Evolutionary conservation across 2,113 vertebrate genomes (phyloP).

Genomic region (Rhadina sibilatrix): DNA sequence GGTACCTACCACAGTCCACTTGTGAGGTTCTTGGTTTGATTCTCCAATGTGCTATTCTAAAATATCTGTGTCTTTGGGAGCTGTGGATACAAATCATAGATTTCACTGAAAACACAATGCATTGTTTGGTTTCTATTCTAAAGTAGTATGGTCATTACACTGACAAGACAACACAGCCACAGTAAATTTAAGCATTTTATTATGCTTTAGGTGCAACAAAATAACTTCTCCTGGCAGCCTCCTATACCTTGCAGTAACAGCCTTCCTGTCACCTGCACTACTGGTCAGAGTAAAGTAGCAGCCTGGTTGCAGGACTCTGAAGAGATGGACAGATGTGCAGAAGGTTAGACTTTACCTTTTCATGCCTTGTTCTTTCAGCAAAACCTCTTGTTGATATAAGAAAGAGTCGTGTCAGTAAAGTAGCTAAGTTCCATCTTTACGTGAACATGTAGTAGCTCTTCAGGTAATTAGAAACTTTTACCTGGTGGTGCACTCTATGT

Average conservation of each 20-base stretch:
- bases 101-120: background rate
- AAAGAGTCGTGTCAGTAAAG: background rate
- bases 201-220: conserved; percentile 78
- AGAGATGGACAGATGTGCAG: conserved; percentile 97
- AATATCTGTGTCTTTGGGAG: background rate
- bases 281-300: conserved; percentile 93
- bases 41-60: background rate
- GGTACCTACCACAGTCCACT: background rate
- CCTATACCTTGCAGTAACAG: conserved; percentile 81
- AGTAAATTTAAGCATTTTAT: conserved; percentile 10
- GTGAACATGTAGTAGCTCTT: background rate
- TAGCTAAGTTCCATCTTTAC: background rate
- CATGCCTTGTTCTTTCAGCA: background rate
- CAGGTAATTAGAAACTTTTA: background rate
- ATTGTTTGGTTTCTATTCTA: background rate
- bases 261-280: conserved; percentile 91
- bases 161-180: background rate
- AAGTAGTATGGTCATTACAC: background rate
- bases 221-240: conserved; percentile 80
- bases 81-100: background rate
- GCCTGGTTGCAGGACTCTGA: conserved; percentile 97
- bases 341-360: conserved; percentile 78
- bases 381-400: background rate
- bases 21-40: background rate
- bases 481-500: background rate